Conservation (phyloP, 2,888 invertebrate species). For the Synergus japonicus region DNA sequence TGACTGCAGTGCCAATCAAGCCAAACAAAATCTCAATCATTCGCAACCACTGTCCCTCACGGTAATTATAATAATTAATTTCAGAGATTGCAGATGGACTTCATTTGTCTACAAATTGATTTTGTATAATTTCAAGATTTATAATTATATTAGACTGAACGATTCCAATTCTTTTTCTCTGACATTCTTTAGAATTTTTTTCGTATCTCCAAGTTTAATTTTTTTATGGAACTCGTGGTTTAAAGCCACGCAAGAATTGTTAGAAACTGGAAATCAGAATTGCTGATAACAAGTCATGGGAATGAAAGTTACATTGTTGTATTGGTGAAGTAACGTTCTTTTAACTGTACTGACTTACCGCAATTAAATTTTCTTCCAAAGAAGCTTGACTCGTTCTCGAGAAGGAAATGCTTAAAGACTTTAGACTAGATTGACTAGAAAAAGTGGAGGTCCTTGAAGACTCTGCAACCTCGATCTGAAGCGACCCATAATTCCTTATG, state of each 20-base stretch:
- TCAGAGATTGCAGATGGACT: too few species aligned
- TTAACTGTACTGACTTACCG: slow-evolving; percentile 31
- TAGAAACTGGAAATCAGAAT: slow-evolving; percentile 7
- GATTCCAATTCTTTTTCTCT: slow-evolving; percentile 13
- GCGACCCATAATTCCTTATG: background rate
- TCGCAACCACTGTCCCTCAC: slow-evolving; percentile 72
- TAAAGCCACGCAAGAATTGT: background rate
- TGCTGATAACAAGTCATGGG: slow-evolving; percentile 9
- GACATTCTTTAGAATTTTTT: background rate
- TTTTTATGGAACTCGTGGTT: background rate
- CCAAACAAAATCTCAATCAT: slow-evolving; percentile 59
- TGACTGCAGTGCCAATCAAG: slow-evolving; percentile 67
- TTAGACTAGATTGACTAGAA: slow-evolving; percentile 44
- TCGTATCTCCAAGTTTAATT: background rate
- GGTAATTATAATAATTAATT: slow-evolving; percentile 61
- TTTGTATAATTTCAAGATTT: too few species aligned
- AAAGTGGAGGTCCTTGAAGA: slow-evolving; percentile 58
- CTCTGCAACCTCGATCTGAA: background rate
- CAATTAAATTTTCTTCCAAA: slow-evolving; percentile 19
- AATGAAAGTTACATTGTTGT: slow-evolving; percentile 27
- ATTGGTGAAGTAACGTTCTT: slow-evolving; percentile 21
- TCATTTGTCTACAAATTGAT: too few species aligned
- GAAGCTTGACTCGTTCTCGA: slow-evolving; percentile 29
- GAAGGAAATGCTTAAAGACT: background rate
- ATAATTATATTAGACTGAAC: too few species aligned